Conservation (phyloP, 1,140 invertebrate species). For the Drosophila sp. region DNA sequence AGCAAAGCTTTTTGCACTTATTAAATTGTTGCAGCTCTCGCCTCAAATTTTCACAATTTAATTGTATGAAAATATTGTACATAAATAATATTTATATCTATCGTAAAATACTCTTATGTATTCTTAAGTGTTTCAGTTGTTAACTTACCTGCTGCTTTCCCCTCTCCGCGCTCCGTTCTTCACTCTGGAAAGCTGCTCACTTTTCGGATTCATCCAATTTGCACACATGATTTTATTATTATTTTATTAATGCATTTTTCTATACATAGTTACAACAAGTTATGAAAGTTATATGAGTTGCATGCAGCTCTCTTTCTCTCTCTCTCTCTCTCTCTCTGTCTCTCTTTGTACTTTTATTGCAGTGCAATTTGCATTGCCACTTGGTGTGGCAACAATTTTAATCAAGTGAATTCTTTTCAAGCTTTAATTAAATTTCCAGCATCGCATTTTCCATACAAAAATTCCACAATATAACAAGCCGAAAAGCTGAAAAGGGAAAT, state of each 20-base stretch:
- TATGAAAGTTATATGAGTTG: constrained; percentile 61
- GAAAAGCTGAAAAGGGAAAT: constrained; percentile 55
- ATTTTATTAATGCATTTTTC: constrained; percentile 76
- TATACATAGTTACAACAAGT: constrained; percentile 19
- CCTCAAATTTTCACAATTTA: constrained; percentile 38
- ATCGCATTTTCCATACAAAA: constrained; percentile 6
- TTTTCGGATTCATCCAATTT: constrained; percentile 37
- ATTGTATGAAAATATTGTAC: constrained; percentile 63
- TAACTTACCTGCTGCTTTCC: constrained; percentile 9
- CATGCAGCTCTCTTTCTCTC: constrained; percentile 37
- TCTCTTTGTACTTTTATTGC: constrained; percentile 27
- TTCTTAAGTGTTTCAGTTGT: constrained; percentile 9
- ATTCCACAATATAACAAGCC: not conserved
- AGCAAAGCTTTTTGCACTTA: constrained; percentile 72
- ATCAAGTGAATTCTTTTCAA: constrained; percentile 64
- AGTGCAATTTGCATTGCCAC: constrained; percentile 3
- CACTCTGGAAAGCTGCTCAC: not conserved
- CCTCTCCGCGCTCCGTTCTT: too few relatives aligned
- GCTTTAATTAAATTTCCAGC: constrained; percentile 71
- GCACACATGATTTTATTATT: constrained; percentile 44
- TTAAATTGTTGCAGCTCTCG: constrained; percentile 59
- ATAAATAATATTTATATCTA: not conserved
- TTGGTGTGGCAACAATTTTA: constrained; percentile 45
- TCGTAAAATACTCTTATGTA: constrained; percentile 6
- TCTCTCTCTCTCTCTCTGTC: not conserved